phyloP scores from a whole-genome alignment of 2,888 invertebrate species.

The Drosophila leonis region DNA sequence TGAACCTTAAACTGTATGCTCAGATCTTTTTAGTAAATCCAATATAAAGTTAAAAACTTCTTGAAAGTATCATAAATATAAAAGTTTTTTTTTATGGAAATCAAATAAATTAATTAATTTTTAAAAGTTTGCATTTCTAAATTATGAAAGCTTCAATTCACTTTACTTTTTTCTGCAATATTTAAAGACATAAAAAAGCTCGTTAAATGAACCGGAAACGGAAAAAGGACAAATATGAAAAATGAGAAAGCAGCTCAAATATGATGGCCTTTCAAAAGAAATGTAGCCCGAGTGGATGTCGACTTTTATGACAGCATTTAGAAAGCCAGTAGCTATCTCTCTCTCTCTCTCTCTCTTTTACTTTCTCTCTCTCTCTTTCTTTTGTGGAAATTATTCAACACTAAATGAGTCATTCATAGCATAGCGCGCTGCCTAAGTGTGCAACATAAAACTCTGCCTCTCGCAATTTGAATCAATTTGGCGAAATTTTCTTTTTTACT shows the following conservation, averaged over 20 bases:
- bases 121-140: neutral
- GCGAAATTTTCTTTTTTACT: conserved; percentile 16
- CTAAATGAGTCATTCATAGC: conserved; percentile 35
- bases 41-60: too few relatives aligned
- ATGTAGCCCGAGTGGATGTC: neutral
- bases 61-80: too few relatives aligned
- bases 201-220: conserved; percentile 4
- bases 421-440: conserved; percentile 36
- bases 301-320: conserved; percentile 20
- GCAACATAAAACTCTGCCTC: conserved; percentile 36
- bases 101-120: neutral
- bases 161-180: neutral
- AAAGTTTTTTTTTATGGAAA: neutral
- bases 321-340: neutral
- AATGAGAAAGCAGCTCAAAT: conserved; percentile 13
- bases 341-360: neutral
- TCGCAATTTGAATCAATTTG: conserved; percentile 56
- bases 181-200: conserved; percentile 6
- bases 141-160: neutral
- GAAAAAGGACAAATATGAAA: conserved; percentile 12
- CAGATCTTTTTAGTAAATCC: too few relatives aligned
- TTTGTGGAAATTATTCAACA: conserved; percentile 10
- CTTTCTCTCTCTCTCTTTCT: neutral
- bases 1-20: too few relatives aligned
- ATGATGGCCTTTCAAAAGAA: neutral